These are phyloP conservation scores for Hydrolagus colliei DNA, from an alignment of 2,797 vertebrate species.

Conservation along the genomic window DNA sequence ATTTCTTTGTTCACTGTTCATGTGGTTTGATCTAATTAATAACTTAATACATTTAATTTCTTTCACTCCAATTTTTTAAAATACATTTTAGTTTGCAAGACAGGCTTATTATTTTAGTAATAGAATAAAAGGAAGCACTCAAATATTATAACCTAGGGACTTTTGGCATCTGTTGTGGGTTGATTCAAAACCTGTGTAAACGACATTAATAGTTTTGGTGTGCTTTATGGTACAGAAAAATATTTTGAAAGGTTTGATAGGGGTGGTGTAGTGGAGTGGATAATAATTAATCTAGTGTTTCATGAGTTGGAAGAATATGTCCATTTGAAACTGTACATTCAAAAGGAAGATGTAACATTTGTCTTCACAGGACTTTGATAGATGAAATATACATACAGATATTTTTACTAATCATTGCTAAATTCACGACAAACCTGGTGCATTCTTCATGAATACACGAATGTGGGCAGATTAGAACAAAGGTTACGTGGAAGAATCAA, in stretches of 20 bases:
- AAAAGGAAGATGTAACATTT: background rate
- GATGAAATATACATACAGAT: background rate
- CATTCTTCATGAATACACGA: background rate
- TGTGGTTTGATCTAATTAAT: background rate
- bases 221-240: background rate
- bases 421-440: background rate
- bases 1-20: background rate
- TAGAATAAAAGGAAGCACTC: background rate
- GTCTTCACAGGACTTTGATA: background rate
- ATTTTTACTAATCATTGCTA: background rate
- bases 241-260: background rate
- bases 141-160: background rate
- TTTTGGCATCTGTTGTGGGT: background rate
- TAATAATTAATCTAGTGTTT: background rate
- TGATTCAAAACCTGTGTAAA: background rate
- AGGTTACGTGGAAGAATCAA: too few species aligned
- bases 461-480: too few species aligned
- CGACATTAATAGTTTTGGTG: background rate
- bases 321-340: background rate
- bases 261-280: background rate
- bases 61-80: background rate
- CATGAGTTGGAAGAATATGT: background rate
- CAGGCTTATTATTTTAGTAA: background rate
- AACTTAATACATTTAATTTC: background rate
- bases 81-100: background rate